Percentiles rank a stretch among this genome's conserved stretches.
phyloP scores from a whole-genome alignment of 2,888 invertebrate genomes.

The Coremacera marginata region DNA sequence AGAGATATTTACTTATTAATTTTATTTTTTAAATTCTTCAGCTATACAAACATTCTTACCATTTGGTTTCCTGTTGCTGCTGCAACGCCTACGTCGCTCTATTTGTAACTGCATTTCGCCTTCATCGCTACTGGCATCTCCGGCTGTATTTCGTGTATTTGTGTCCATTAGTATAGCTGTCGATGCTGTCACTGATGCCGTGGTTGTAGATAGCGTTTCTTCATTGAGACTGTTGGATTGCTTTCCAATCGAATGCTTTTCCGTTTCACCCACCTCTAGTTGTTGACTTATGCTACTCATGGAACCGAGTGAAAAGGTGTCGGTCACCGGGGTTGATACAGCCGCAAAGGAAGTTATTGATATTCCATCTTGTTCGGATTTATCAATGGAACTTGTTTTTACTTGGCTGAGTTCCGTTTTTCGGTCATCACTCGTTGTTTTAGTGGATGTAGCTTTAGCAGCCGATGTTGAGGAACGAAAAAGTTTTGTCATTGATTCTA shows the following conservation, averaged over 20 bases:
- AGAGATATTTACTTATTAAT: slow-evolving; percentile 38
- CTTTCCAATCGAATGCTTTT: slow-evolving; percentile 37
- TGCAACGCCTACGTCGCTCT: slow-evolving; percentile 19
- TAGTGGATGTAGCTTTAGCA: slow-evolving; percentile 53
- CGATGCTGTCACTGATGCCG: slow-evolving; percentile 60
- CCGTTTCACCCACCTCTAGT: slow-evolving; percentile 44
- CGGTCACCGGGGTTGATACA: slow-evolving; percentile 48
- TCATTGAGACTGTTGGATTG: slow-evolving; percentile 37
- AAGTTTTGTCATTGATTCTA: slow-evolving; percentile 68
- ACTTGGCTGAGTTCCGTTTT: slow-evolving; percentile 28
- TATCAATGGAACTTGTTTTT: slow-evolving; percentile 33
- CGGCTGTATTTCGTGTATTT: slow-evolving; percentile 45
- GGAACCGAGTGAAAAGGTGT: slow-evolving; percentile 66
- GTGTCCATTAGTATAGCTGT: slow-evolving; percentile 59
- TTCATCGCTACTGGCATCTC: slow-evolving; percentile 37
- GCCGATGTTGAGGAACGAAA: slow-evolving; percentile 63
- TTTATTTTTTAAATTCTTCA: background rate
- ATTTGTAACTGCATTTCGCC: slow-evolving; percentile 37
- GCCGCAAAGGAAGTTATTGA: slow-evolving; percentile 19
- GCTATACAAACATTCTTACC: slow-evolving; percentile 53
- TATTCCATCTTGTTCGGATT: slow-evolving; percentile 26
- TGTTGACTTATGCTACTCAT: slow-evolving; percentile 63
- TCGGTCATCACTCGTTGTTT: slow-evolving; percentile 40
- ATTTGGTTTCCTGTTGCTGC: slow-evolving; percentile 48
- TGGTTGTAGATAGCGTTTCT: slow-evolving; percentile 58